Evolutionary conservation across 1,140 invertebrate genomes (phyloP).

Genomic region (Sycobia sp.): DNA sequence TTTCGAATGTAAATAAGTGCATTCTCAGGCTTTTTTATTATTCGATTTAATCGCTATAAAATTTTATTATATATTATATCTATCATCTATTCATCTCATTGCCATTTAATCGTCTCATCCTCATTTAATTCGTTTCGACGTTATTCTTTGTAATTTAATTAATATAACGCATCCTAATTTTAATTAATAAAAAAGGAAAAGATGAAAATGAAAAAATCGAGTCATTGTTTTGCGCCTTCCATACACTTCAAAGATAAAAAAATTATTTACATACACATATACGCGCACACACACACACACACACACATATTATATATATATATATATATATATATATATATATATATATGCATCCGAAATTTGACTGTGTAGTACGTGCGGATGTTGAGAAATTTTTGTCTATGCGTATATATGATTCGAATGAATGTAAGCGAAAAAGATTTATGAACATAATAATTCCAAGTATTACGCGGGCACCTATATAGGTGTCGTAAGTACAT

Average conservation of each 20-base stretch:
- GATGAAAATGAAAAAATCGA: slow-evolving; percentile 5
- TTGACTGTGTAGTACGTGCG: too few relatives aligned
- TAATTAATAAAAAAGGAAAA: not conserved
- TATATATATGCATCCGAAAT: too few relatives aligned
- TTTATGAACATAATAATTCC: too few relatives aligned
- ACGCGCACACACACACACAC: not conserved
- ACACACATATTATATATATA: not conserved
- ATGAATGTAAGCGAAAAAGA: too few relatives aligned
- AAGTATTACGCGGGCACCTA: too few relatives aligned
- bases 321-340: slow-evolving; percentile 23
- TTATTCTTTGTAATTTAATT: not conserved
- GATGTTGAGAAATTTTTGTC: too few relatives aligned
- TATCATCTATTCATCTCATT: not conserved
- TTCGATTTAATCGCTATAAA: slow-evolving; percentile 22
- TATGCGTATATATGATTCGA: too few relatives aligned
- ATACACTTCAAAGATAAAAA: slow-evolving; percentile 12
- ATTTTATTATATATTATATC: not conserved
- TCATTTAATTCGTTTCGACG: too few relatives aligned
- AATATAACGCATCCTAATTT: not conserved
- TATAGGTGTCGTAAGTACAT: not conserved
- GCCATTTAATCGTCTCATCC: not conserved
- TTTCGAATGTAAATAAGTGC: not conserved
- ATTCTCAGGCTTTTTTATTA: slow-evolving; percentile 1
- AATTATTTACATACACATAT: not conserved
- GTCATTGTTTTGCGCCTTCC: slow-evolving; percentile 19